These are phyloP conservation scores for Ophion ventricosus DNA, from an alignment of 2,888 invertebrate species.

Conservation along the genomic window DNA sequence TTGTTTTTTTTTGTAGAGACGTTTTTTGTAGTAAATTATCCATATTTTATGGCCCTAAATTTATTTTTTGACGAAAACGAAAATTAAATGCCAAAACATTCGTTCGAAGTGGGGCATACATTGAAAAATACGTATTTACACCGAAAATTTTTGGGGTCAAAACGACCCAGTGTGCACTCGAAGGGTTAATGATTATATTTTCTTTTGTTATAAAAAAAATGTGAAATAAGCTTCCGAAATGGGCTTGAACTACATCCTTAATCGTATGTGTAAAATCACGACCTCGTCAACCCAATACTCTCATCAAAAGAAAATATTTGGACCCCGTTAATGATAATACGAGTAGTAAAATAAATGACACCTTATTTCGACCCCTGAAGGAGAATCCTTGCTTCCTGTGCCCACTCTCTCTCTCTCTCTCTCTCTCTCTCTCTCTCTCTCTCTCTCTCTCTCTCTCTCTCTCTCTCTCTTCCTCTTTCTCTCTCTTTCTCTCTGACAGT, in stretches of 20 bases:
- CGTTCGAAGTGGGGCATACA: no score
- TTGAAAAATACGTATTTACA: no score
- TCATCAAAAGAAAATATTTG: not conserved
- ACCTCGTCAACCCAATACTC: not conserved
- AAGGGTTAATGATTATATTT: no score
- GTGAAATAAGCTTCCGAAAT: no score
- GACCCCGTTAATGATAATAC: not conserved
- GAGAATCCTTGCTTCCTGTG: not conserved
- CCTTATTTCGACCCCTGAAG: conserved; percentile 33
- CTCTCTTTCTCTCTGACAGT: conserved; percentile 31
- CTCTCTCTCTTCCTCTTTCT: conserved; percentile 17
- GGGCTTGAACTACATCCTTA: no score
- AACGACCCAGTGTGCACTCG: no score
- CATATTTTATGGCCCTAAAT: no score
- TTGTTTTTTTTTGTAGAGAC: no score
- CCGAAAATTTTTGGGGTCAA: no score
- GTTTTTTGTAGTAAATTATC: no score
- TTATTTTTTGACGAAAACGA: no score
- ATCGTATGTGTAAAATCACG: not conserved
- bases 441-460: conserved; percentile 21
- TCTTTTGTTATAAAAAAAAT: not conserved
- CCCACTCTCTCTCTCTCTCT: conserved; percentile 9
- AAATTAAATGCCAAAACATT: no score
- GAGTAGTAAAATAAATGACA: conserved; percentile 25
- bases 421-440: conserved; percentile 27